Percentiles rank a stretch among this genome's conserved stretches.
Evolutionary conservation across 2,888 invertebrate species (phyloP).

Genomic region (Andrena trimmerana): DNA sequence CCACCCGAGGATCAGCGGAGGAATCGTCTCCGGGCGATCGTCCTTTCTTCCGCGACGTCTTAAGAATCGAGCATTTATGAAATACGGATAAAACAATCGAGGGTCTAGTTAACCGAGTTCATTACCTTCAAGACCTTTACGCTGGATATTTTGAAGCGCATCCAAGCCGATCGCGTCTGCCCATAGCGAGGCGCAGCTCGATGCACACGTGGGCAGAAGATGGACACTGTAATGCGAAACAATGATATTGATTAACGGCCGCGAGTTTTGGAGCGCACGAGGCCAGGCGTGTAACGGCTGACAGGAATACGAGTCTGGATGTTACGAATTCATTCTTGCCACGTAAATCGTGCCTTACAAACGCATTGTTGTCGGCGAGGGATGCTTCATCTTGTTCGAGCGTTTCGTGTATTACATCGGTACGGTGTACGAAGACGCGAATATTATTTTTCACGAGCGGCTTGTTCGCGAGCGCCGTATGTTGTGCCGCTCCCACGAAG

Average conservation of each 20-base stretch:
- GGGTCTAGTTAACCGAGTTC: slow-evolving; percentile 31
- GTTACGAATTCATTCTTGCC: slow-evolving; percentile 54
- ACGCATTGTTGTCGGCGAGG: slow-evolving; percentile 35
- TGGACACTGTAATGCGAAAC: slow-evolving; percentile 52
- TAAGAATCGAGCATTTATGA: slow-evolving; percentile 3
- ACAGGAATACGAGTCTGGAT: slow-evolving; percentile 23
- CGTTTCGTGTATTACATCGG: slow-evolving; percentile 21
- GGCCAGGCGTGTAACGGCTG: slow-evolving; percentile 24
- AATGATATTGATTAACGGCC: slow-evolving; percentile 69
- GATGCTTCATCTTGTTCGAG: slow-evolving; percentile 39
- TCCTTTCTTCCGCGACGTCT: background rate
- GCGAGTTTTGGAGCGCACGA: slow-evolving; percentile 49
- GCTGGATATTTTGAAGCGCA: slow-evolving; percentile 13
- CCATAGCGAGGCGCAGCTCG: slow-evolving; percentile 20
- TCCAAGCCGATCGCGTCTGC: slow-evolving; percentile 23
- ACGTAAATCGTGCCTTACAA: slow-evolving; percentile 43
- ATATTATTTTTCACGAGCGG: slow-evolving; percentile 25
- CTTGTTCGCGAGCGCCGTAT: slow-evolving; percentile 2
- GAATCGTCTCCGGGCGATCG: background rate
- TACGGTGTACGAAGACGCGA: background rate
- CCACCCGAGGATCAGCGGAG: background rate
- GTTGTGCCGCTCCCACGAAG: background rate
- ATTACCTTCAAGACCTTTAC: slow-evolving; percentile 51
- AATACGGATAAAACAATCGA: background rate
- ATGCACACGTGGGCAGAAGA: slow-evolving; percentile 45